phyloP scores from a whole-genome alignment of 1,140 invertebrate species.

The Nasonia vitripennis region DNA sequence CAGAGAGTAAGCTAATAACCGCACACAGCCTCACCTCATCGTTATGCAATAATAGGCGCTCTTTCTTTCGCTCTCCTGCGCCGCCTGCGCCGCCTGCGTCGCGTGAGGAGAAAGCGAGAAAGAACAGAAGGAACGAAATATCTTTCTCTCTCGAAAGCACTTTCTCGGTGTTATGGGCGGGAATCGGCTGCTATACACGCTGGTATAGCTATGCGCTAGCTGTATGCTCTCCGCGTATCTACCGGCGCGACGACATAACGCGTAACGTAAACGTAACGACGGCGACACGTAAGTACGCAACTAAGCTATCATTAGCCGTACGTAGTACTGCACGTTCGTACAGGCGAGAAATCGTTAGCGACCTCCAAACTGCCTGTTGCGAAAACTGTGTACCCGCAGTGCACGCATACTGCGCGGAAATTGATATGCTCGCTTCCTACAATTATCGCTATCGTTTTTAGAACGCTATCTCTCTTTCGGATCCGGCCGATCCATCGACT shows the following conservation, averaged over 20 bases:
- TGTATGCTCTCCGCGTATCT: neutral
- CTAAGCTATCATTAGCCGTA: neutral
- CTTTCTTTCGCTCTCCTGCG: conserved; percentile 38
- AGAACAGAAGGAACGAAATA: conserved; percentile 65
- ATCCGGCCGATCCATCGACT: neutral
- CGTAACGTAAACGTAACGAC: conserved; percentile 1
- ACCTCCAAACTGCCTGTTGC: neutral
- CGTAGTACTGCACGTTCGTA: neutral
- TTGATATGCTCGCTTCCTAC: neutral
- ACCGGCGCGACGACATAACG: conserved; percentile 3
- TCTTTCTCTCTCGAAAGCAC: conserved; percentile 59
- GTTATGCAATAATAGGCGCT: conserved; percentile 59
- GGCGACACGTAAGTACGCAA: neutral
- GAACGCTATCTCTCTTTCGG: neutral
- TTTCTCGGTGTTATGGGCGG: conserved; percentile 66
- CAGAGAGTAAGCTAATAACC: conserved; percentile 42
- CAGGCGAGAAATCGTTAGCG: neutral
- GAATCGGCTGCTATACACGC: conserved; percentile 28
- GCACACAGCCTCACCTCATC: conserved; percentile 63
- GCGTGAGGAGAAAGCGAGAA: conserved; percentile 70
- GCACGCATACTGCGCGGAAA: neutral
- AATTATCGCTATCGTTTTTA: neutral
- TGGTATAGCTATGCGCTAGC: neutral
- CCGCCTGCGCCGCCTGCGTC: conserved; percentile 30
- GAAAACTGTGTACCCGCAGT: neutral